A percentile compares a stretch with the other conserved stretches of the same genome.
phyloP scores from a whole-genome alignment of 2,113 vertebrate genomes.

The Thymallus thymallus region DNA sequence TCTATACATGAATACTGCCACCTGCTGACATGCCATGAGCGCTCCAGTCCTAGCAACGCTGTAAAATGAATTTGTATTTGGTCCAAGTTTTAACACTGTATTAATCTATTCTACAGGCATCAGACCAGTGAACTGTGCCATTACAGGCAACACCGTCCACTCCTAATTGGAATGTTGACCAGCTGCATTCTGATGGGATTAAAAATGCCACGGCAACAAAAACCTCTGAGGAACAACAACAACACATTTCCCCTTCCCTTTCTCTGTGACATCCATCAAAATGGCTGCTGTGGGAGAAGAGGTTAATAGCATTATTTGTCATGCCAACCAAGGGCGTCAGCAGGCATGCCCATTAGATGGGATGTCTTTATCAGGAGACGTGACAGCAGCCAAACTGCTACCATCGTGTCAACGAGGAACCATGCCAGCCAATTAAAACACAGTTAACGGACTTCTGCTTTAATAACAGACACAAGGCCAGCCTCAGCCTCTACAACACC shows the following conservation, averaged over 20 bases:
- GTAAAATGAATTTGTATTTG: slow-evolving; percentile 11
- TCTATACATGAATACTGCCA: slow-evolving; percentile 74
- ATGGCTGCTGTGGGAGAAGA: slow-evolving; percentile 66
- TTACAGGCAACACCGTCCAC: slow-evolving; percentile 39
- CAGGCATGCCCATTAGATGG: slow-evolving; percentile 64
- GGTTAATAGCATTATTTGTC: slow-evolving; percentile 76
- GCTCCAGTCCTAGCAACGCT: slow-evolving; percentile 32
- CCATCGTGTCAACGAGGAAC: slow-evolving; percentile 56
- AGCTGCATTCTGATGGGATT: slow-evolving; percentile 44
- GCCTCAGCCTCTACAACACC: not conserved
- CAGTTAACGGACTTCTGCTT: slow-evolving; percentile 47
- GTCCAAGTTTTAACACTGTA: slow-evolving; percentile 1
- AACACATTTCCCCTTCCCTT: slow-evolving; percentile 42
- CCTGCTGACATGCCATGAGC: slow-evolving; percentile 66
- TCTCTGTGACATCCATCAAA: slow-evolving; percentile 69
- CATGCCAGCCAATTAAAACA: slow-evolving; percentile 67
- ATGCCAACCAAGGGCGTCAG: slow-evolving; percentile 67
- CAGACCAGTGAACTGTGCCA: slow-evolving; percentile 15
- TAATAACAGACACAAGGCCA: slow-evolving; percentile 41
- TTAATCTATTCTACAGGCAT: slow-evolving; percentile 11
- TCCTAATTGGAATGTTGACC: slow-evolving; percentile 53
- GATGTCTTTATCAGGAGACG: slow-evolving; percentile 74
- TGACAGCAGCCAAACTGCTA: slow-evolving; percentile 67
- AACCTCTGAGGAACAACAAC: slow-evolving; percentile 21
- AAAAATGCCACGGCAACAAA: slow-evolving; percentile 58